Base-by-base conservation (phyloP, 2,888 invertebrate species). In the Acrobasis repandana region DNA sequence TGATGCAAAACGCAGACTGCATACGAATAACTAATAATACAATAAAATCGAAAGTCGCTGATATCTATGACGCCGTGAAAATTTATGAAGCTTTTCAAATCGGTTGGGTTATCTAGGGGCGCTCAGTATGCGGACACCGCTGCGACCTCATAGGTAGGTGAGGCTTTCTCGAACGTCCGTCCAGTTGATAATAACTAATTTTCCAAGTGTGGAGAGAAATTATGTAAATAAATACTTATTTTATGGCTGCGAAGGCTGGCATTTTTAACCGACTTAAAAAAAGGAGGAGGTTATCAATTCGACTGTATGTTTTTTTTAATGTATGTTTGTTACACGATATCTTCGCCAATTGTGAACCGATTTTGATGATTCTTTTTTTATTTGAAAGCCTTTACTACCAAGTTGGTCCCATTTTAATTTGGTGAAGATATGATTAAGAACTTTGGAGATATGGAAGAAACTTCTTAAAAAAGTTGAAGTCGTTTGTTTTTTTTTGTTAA, bases 111-210 rank as follows among this genome's bases (percentile, higher is more conserved):
- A 54, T 54, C 20, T 20, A n/a, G 18, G 18, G 38, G 16, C 54
- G 20, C 15, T 54, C 20, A 54, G 54, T 54, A 54, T 54, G 54
- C 54, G 54, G 43, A 54, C 11, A 20, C 18, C 54, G 20, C 20
- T 43, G 43, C 54, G 38, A 38, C 54, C 54, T 54, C 54, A 43
- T 43, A 43, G 36, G 20, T 50, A 28, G 51, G 5, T 10, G 18
- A 16, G 36, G 54, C 54, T 54, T 54, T 54, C 54, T 54, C 38
- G 38, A 38, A 54, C 36, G 36, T 16, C 36, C 52, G 36, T 36
- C 52, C 36, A 52, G 54, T 54, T 18, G 11, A 38, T 54, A 43
- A 54, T 54, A 54, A 38, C 34, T 52, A 52, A 52, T 52, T 52
- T 34, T 38, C 54, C 20, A 20, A 38, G 38, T 16, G 54, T 18